Evolutionary conservation across 92 coral and sea anemone genomes (phyloP).

Genomic region (Siderastrea siderea): DNA sequence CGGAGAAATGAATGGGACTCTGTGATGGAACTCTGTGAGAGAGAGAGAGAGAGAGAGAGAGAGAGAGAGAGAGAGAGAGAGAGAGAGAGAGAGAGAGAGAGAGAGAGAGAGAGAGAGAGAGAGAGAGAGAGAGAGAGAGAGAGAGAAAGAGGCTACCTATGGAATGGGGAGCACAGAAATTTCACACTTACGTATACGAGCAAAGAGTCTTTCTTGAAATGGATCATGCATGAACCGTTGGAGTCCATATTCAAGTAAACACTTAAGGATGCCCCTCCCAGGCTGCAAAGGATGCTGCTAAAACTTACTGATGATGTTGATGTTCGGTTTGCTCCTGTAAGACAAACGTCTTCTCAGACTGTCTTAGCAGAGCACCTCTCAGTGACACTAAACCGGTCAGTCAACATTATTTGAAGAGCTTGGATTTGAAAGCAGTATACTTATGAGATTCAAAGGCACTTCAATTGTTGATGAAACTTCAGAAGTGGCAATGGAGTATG

Average conservation of each 20-base stretch:
- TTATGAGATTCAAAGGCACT: slow-evolving; percentile 34
- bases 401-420: slow-evolving; percentile 25
- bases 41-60: too few relatives aligned
- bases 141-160: slow-evolving; percentile 46
- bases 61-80: too few relatives aligned
- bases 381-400: slow-evolving; percentile 8
- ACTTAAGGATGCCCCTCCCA: slow-evolving; percentile 70
- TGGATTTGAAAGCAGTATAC: slow-evolving; percentile 28
- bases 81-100: too few relatives aligned
- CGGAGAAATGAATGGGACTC: too few relatives aligned
- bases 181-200: slow-evolving; percentile 62
- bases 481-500: slow-evolving; percentile 51
- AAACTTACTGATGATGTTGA: slow-evolving; percentile 62
- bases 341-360: slow-evolving; percentile 51
- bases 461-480: slow-evolving; percentile 34
- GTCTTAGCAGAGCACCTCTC: slow-evolving; percentile 67
- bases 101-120: background rate
- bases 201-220: slow-evolving; percentile 50
- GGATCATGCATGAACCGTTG: slow-evolving; percentile 46
- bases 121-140: background rate
- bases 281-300: slow-evolving; percentile 63
- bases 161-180: slow-evolving; percentile 56
- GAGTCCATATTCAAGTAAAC: slow-evolving; percentile 55
- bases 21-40: too few relatives aligned
- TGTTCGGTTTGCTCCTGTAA: slow-evolving; percentile 53